Conservation (phyloP, 1,140 invertebrate genomes). For the Bombus waltoni region DNA sequence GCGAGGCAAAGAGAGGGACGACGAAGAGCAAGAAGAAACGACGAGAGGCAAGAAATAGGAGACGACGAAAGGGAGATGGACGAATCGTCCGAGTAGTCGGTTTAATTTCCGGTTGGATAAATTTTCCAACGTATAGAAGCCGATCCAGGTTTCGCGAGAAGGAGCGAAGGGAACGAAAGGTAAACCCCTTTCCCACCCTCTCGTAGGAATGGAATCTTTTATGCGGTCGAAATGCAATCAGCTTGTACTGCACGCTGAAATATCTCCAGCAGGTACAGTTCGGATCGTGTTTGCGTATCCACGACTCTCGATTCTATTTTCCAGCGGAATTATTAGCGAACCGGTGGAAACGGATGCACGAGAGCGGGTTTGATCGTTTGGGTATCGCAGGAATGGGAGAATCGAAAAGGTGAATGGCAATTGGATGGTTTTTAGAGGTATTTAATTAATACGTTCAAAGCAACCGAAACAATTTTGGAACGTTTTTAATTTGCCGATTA, state of each 20-base stretch:
- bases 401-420: not conserved
- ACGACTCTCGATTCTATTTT: constrained; percentile 18
- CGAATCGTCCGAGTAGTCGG: constrained; percentile 56
- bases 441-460: not conserved
- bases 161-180: constrained; percentile 10
- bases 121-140: constrained; percentile 52
- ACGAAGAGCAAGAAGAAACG: not conserved
- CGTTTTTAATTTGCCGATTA: not conserved
- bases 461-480: not conserved
- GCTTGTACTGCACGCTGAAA: constrained; percentile 36
- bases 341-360: too few relatives aligned
- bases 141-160: constrained; percentile 15
- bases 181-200: constrained; percentile 29
- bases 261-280: constrained; percentile 3
- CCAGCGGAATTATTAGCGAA: constrained; percentile 21
- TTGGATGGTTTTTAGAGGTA: not conserved
- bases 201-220: constrained; percentile 46
- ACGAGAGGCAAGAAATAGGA: constrained; percentile 7
- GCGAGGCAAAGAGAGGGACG: not conserved
- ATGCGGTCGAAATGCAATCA: constrained; percentile 58
- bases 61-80: constrained; percentile 51
- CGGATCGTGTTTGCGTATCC: constrained; percentile 25
- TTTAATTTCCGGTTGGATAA: constrained; percentile 73
- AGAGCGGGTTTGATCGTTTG: not conserved
- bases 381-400: not conserved